Evolutionary conservation across 2,888 invertebrate species (phyloP), one percentile per base, ranked within the genome.

Genomic region (Hypsopygia costalis): DNA sequence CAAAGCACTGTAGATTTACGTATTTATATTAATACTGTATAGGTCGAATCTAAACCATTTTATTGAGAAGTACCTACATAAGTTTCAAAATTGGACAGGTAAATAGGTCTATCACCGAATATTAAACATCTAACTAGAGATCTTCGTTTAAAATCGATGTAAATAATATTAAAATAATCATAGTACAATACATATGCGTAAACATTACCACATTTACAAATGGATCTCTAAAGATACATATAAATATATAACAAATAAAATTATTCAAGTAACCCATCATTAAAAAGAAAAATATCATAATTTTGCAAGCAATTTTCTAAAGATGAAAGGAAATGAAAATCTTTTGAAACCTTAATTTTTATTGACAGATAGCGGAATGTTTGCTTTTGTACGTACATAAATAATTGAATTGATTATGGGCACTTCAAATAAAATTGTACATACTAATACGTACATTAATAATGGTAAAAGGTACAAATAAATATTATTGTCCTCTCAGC

Each of bases 141-240:
- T 54, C 62, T 59, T 37, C 51, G 51, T 62, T 58, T 56, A 60
- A 68, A 66, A 61, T 65, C 57, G 62, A 61, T 64, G 57, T 56
- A 46, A n/a, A n/a, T 7, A 25, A 16, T 16, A 16, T 2, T 16
- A 16, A 16, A 16, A 16, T 16, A 16, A 16, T 3, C 4, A 16
- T 16, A 2, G 51, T 64, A 66, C 52, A 67, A 63, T 67, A 65
- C 34, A 39, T 52, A 51, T 57, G 49, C 56, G 58, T 31, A 34
- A 22, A 22, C 6, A 22, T 10, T 10, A 6, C 21, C 7, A 10
- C 1, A 10, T 12, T 31, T 9, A 38, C 22, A 51, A 50, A 44
- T 45, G 38, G 21, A 46, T 43, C n/a, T 16, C 4, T 16, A 16
- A 4, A 16, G 4, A 3, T 16, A 16, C n/a, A 41, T 34, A 41